Percentiles rank a stretch among this genome's conserved stretches.
Evolutionary conservation across 1,140 invertebrate genomes (phyloP).

Genomic region (Charaxes varanes): DNA sequence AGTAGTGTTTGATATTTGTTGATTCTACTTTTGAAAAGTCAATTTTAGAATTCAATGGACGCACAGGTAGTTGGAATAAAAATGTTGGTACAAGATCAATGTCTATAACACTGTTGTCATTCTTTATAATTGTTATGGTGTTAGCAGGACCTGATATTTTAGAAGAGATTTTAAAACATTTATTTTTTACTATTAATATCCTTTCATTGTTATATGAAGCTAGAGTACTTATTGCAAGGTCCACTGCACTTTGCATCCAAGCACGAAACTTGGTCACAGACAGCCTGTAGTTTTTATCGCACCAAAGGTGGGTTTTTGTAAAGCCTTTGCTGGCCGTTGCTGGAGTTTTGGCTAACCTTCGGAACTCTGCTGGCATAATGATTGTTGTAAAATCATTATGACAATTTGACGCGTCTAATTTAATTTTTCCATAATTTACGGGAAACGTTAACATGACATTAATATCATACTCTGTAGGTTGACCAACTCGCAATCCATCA

Average conservation of each 20-base stretch:
- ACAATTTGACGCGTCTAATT: constrained; percentile 23
- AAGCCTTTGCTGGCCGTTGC: constrained; percentile 29
- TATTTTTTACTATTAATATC: constrained; percentile 27
- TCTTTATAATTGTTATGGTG: constrained; percentile 31
- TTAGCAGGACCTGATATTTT: constrained; percentile 37
- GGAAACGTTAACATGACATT: constrained; percentile 35
- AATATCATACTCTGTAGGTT: constrained; percentile 40
- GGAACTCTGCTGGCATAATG: constrained; percentile 38
- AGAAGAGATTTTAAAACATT: constrained; percentile 16
- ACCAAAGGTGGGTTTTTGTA: constrained; percentile 34
- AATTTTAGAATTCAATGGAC: constrained; percentile 23
- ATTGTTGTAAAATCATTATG: constrained; percentile 28
- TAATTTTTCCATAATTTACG: constrained; percentile 32
- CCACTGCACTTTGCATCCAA: constrained; percentile 42
- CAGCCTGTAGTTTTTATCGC: constrained; percentile 26
- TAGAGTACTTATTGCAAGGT: constrained; percentile 25
- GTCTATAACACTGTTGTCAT: constrained; percentile 29
- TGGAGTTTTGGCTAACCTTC: constrained; percentile 29
- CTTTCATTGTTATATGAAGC: constrained; percentile 22
- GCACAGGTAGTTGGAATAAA: constrained; percentile 30
- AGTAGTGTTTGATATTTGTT: constrained; percentile 26
- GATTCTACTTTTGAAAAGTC: constrained; percentile 23
- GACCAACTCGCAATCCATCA: constrained; percentile 36
- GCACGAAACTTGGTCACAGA: constrained; percentile 31
- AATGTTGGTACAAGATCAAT: constrained; percentile 41